These are phyloP conservation scores for Alectura lathami DNA, from an alignment of 2,113 vertebrate genomes.

Conservation along the genomic window DNA sequence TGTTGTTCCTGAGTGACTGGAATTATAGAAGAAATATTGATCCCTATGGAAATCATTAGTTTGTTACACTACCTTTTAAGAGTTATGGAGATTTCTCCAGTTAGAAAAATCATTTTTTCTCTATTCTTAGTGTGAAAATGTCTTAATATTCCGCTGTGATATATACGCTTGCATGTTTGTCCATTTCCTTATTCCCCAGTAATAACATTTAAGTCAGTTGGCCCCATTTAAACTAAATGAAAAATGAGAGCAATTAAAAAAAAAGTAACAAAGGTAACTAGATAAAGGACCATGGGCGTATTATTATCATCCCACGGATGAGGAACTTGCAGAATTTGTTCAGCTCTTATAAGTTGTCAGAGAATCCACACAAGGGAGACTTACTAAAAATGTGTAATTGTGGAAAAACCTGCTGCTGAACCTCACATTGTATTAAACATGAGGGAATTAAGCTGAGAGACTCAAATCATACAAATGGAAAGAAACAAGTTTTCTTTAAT, in stretches of 20 bases:
- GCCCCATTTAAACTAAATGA: background rate
- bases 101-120: background rate
- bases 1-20: background rate
- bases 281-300: background rate
- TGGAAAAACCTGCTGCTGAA: background rate
- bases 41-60: background rate
- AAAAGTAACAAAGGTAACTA: background rate
- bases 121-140: background rate
- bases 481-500: background rate
- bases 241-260: background rate
- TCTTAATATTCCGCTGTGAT: background rate
- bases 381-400: background rate
- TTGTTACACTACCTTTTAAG: background rate
- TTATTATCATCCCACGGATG: background rate
- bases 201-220: background rate
- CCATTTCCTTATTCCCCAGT: background rate
- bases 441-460: background rate
- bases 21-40: slow-evolving; percentile 23
- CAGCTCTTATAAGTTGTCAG: background rate
- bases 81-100: background rate
- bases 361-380: background rate
- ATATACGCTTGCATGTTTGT: background rate
- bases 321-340: background rate
- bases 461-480: background rate
- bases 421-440: background rate